These are phyloP conservation scores for Criorhina ranunculi DNA, from an alignment of 2,888 invertebrate genomes.

Conservation along the genomic window DNA sequence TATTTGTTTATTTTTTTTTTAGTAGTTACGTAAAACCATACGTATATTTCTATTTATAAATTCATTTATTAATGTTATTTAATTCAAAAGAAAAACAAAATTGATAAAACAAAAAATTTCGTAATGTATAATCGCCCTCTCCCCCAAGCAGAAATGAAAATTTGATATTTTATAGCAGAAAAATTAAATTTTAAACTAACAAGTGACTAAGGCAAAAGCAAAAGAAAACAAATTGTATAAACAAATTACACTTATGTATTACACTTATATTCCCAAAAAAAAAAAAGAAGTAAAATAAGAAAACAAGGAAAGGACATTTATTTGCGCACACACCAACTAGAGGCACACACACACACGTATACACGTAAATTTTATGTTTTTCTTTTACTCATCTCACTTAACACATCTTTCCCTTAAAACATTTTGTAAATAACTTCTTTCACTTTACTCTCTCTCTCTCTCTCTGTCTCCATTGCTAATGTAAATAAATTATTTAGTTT, in stretches of 20 bases:
- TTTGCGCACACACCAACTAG: conserved; percentile 75
- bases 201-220: conserved; percentile 21
- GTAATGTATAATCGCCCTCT: conserved; percentile 41
- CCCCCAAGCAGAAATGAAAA: conserved; percentile 28
- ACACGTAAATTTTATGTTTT: too few species aligned
- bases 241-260: conserved; percentile 25
- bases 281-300: conserved; percentile 13
- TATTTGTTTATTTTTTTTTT: conserved; percentile 18
- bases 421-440: conserved; percentile 63
- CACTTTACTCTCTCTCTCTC: conserved; percentile 12
- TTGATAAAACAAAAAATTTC: background rate
- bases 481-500: conserved; percentile 60
- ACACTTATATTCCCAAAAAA: conserved; percentile 40
- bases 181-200: conserved; percentile 23
- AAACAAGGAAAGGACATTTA: conserved; percentile 48
- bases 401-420: background rate
- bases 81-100: conserved; percentile 8
- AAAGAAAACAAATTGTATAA: conserved; percentile 53
- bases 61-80: conserved; percentile 40
- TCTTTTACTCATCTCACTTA: too few species aligned
- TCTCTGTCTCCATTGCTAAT: conserved; percentile 37
- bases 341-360: conserved; percentile 65
- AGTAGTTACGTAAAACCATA: conserved; percentile 37
- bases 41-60: conserved; percentile 28
- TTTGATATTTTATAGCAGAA: conserved; percentile 50